Conservation (phyloP, 2,113 vertebrate species). For the Clupea harengus region DNA sequence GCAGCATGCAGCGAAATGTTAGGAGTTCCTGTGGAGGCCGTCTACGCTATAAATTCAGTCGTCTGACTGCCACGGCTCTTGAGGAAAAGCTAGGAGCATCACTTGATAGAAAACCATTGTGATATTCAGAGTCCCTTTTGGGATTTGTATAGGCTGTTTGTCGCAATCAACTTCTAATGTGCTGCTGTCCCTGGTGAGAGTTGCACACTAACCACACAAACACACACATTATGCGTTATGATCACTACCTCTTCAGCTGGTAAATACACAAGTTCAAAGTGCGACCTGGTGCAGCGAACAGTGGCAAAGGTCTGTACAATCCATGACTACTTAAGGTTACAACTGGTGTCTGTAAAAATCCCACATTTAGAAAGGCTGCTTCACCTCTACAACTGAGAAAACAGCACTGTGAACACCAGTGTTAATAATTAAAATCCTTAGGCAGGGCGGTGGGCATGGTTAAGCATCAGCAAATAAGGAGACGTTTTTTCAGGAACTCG, state of each 20-base stretch:
- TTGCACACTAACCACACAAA: neutral
- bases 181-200: neutral
- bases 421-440: neutral
- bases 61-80: neutral
- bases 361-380: neutral
- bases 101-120: neutral
- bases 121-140: neutral
- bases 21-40: neutral
- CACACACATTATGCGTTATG: neutral
- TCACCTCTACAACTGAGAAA: neutral
- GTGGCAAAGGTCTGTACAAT: neutral
- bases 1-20: neutral
- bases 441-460: neutral
- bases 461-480: neutral
- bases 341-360: neutral
- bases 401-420: neutral
- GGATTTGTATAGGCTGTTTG: neutral
- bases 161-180: neutral
- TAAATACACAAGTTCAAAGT: slow-evolving; percentile 2
- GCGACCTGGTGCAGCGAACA: neutral
- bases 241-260: neutral
- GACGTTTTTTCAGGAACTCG: neutral
- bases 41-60: neutral
- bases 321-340: neutral
- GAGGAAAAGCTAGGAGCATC: neutral